Percentiles rank a stretch among this genome's conserved stretches.
phyloP scores from a whole-genome alignment of 2,797 vertebrate species.

The Silurus lanzhouensis region DNA sequence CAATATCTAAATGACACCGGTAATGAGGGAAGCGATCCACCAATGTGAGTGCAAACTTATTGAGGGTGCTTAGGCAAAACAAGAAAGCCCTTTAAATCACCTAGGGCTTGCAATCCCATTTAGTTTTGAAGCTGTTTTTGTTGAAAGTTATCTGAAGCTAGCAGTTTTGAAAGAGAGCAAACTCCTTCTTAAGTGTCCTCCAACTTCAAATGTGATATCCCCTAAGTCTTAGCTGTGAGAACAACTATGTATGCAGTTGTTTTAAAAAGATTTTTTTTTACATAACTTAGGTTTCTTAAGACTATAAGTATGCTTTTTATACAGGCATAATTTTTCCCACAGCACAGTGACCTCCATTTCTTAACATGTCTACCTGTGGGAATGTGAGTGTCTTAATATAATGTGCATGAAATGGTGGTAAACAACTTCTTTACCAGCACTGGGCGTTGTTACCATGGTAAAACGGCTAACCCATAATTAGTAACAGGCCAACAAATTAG shows the following conservation, averaged over 20 bases:
- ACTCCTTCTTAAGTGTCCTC: not conserved
- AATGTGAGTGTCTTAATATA: not conserved
- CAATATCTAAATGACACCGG: not conserved
- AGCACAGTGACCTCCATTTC: not conserved
- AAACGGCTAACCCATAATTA: not conserved
- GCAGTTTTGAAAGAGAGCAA: not conserved
- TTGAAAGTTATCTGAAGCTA: slow-evolving; percentile 2
- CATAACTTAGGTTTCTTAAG: not conserved
- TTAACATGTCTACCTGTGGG: not conserved
- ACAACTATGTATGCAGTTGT: not conserved
- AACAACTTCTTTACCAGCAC: not conserved
- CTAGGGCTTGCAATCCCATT: not conserved
- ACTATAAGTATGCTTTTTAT: not conserved
- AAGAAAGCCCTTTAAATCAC: slow-evolving; percentile 5
- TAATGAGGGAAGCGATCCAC: not conserved
- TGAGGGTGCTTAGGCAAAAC: not conserved
- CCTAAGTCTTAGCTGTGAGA: not conserved
- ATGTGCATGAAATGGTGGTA: not conserved
- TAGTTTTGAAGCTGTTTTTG: not conserved
- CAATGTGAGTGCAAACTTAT: not conserved
- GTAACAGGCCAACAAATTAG: not conserved
- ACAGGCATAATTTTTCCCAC: not conserved
- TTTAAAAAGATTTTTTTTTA: not conserved
- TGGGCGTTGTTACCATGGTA: not conserved
- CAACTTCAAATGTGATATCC: not conserved